Percentiles rank a stretch among this genome's conserved stretches.
Conservation (phyloP, 2,888 invertebrate species). For the Carcina quercana region DNA sequence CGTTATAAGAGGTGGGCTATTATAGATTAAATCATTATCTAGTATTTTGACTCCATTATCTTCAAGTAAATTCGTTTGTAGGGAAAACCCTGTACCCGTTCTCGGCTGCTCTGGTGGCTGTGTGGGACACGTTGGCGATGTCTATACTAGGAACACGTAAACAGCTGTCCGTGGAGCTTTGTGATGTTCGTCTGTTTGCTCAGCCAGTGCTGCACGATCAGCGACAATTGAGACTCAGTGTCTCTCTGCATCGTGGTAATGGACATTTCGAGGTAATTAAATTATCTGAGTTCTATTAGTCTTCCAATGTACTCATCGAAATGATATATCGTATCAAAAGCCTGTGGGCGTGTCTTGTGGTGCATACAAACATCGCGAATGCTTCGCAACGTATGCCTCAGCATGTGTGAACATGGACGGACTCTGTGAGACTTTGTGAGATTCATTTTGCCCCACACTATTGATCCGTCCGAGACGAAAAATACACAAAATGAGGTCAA, state of each 20-base stretch:
- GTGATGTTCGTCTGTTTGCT: slow-evolving; percentile 74
- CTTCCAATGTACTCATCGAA: background rate
- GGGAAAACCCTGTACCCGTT: slow-evolving; percentile 84
- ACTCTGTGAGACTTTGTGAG: too few relatives aligned
- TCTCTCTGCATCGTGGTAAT: slow-evolving; percentile 76
- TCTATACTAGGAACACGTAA: slow-evolving; percentile 68
- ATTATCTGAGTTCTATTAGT: background rate
- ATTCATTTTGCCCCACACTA: too few relatives aligned
- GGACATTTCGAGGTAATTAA: slow-evolving; percentile 71
- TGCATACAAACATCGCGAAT: background rate
- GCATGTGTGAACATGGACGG: too few relatives aligned
- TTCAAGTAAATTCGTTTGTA: slow-evolving; percentile 14
- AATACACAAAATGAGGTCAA: too few relatives aligned
- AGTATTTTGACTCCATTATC: background rate
- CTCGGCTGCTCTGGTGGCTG: slow-evolving; percentile 80
- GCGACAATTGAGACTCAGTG: slow-evolving; percentile 62
- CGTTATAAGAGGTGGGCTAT: slow-evolving; percentile 34
- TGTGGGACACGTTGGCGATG: slow-evolving; percentile 82
- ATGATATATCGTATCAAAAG: background rate
- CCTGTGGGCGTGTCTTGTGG: background rate
- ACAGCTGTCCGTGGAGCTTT: slow-evolving; percentile 80
- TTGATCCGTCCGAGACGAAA: too few relatives aligned
- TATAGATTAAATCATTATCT: background rate
- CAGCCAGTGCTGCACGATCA: slow-evolving; percentile 75
- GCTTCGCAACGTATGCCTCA: background rate